Percentiles rank a stretch among this genome's conserved stretches.
These are phyloP conservation scores for Clistopyga incitator DNA, from an alignment of 2,888 invertebrate species.

Conservation along the genomic window DNA sequence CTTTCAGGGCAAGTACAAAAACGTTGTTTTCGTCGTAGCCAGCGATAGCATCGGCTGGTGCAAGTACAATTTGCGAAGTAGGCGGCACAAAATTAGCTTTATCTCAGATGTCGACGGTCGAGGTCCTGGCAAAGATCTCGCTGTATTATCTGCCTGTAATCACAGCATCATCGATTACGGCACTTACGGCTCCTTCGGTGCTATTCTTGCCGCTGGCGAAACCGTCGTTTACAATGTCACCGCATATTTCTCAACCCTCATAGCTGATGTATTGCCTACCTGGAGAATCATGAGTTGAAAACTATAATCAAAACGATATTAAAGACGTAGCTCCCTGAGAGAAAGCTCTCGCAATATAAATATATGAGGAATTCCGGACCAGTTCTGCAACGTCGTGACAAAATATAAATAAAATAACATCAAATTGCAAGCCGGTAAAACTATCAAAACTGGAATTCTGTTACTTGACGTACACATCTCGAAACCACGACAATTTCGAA, in stretches of 20 bases:
- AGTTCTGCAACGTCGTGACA: not conserved
- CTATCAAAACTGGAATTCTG: too few relatives aligned
- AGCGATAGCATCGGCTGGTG: slow-evolving; percentile 84
- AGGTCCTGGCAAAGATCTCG: slow-evolving; percentile 83
- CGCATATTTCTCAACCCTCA: slow-evolving; percentile 81
- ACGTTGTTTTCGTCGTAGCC: slow-evolving; percentile 82
- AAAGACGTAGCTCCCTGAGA: not conserved
- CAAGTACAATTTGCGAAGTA: slow-evolving; percentile 79
- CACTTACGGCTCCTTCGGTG: slow-evolving; percentile 83
- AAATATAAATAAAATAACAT: too few relatives aligned
- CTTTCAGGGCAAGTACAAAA: slow-evolving; percentile 80
- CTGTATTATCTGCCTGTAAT: slow-evolving; percentile 83
- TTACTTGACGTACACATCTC: too few relatives aligned
- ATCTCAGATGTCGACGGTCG: slow-evolving; percentile 79
- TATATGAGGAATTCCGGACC: not conserved
- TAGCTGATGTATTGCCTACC: slow-evolving; percentile 81
- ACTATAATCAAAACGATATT: slow-evolving; percentile 52
- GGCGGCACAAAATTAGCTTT: slow-evolving; percentile 77
- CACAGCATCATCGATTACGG: slow-evolving; percentile 85
- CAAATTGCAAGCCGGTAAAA: too few relatives aligned
- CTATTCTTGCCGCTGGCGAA: slow-evolving; percentile 83
- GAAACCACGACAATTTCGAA: too few relatives aligned
- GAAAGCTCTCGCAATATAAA: not conserved
- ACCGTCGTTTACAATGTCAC: slow-evolving; percentile 83
- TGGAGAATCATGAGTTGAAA: slow-evolving; percentile 82